Percentiles rank a stretch among this genome's conserved stretches.
These are phyloP conservation scores for Drosophila subsilvestris DNA, from an alignment of 2,888 invertebrate genomes.

Conservation along the genomic window DNA sequence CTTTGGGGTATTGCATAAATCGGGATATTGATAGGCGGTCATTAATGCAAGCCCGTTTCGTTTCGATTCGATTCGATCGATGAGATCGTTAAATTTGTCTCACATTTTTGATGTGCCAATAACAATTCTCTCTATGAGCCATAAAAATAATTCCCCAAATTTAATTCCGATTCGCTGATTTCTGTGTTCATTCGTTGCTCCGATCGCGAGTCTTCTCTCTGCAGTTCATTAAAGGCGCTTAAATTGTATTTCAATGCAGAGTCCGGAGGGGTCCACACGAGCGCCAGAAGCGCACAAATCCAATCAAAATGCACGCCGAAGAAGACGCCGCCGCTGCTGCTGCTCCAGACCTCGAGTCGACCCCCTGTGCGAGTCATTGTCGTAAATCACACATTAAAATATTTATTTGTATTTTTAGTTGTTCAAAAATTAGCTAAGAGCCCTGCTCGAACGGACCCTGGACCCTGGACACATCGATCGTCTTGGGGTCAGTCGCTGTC, in stretches of 20 bases:
- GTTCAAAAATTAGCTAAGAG: slow-evolving; percentile 80
- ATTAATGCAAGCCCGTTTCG: slow-evolving; percentile 53
- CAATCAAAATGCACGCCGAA: slow-evolving; percentile 68
- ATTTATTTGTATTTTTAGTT: slow-evolving; percentile 80
- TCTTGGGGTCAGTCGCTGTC: slow-evolving; percentile 25
- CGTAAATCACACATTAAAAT: slow-evolving; percentile 80
- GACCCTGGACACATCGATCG: slow-evolving; percentile 22
- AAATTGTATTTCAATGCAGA: slow-evolving; percentile 74
- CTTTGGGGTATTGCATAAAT: slow-evolving; percentile 49
- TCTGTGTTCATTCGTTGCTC: neutral
- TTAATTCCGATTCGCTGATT: slow-evolving; percentile 23
- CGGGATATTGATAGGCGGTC: slow-evolving; percentile 61
- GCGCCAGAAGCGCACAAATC: slow-evolving; percentile 78
- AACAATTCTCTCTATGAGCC: slow-evolving; percentile 34
- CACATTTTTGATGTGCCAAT: slow-evolving; percentile 56
- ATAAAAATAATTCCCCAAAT: slow-evolving; percentile 56
- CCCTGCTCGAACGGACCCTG: slow-evolving; percentile 42
- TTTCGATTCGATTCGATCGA: slow-evolving; percentile 25
- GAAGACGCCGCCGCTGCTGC: slow-evolving; percentile 52
- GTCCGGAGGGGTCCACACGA: slow-evolving; percentile 29
- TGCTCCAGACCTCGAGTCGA: slow-evolving; percentile 38
- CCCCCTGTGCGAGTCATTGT: slow-evolving; percentile 76
- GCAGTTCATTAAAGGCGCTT: slow-evolving; percentile 74
- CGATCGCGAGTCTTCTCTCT: slow-evolving; percentile 15
- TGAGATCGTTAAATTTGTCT: slow-evolving; percentile 55